Evolutionary conservation across 2,888 invertebrate species (phyloP).

Genomic region (Augochlorella aurata): DNA sequence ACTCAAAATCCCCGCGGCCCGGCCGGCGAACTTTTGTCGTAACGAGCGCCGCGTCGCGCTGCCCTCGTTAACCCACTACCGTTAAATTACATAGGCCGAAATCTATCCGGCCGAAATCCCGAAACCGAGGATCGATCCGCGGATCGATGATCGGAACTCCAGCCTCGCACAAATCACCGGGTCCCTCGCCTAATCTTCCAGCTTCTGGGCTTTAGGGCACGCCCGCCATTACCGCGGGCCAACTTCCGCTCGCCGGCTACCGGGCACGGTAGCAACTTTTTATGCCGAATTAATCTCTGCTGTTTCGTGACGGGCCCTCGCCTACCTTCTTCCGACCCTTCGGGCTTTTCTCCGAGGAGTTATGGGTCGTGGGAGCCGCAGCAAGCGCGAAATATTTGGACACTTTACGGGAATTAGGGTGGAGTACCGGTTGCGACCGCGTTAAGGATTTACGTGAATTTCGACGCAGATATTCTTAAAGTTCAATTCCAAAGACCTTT

Average conservation of each 20-base stretch:
- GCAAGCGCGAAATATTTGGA: too few relatives aligned
- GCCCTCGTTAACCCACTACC: conserved; percentile 66
- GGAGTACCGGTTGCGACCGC: too few relatives aligned
- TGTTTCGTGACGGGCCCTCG: background rate
- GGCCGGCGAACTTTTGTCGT: conserved; percentile 57
- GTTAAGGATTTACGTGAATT: too few relatives aligned
- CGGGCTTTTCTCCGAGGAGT: background rate
- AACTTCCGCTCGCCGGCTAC: conserved; percentile 30
- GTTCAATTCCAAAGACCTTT: too few relatives aligned
- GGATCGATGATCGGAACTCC: background rate
- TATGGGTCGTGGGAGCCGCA: background rate
- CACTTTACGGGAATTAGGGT: too few relatives aligned
- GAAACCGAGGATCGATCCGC: conserved; percentile 4
- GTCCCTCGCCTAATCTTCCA: background rate
- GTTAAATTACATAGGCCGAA: conserved; percentile 60
- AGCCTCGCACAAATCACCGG: conserved; percentile 3
- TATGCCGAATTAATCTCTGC: conserved; percentile 35
- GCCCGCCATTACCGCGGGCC: background rate
- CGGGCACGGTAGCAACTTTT: background rate
- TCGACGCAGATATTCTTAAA: too few relatives aligned
- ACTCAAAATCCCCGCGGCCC: conserved; percentile 60
- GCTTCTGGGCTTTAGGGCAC: conserved; percentile 14
- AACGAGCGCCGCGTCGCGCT: conserved; percentile 41
- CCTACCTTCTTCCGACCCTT: background rate
- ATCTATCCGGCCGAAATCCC: conserved; percentile 28